These are phyloP conservation scores for Chascanopsetta lugubris DNA, from an alignment of 2,113 vertebrate genomes.

Conservation along the genomic window DNA sequence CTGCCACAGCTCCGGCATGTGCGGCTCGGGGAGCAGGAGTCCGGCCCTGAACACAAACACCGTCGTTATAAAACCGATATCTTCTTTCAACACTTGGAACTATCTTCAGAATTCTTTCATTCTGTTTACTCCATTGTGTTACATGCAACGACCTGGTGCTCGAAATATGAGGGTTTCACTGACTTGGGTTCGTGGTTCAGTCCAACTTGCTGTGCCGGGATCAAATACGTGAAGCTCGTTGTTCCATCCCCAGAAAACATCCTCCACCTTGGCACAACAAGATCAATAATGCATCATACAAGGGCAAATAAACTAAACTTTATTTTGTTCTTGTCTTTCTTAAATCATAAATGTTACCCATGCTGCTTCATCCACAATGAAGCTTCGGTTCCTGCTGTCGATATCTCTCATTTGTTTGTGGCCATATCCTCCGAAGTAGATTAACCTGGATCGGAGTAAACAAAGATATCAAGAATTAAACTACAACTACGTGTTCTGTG, in stretches of 20 bases:
- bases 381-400: constrained; percentile 80
- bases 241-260: constrained; percentile 96
- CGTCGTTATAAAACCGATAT: background rate
- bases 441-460: constrained; percentile 79
- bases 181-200: constrained; percentile 86
- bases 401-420: constrained; percentile 87
- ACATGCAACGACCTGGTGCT: too few relatives aligned
- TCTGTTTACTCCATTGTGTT: too few relatives aligned
- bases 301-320: background rate
- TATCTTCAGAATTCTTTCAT: too few relatives aligned
- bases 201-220: constrained; percentile 84
- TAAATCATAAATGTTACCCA: constrained; percentile 80
- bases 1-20: constrained; percentile 86
- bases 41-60: constrained; percentile 77
- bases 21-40: constrained; percentile 92
- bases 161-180: too few relatives aligned
- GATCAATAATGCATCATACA: background rate
- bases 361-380: constrained; percentile 92
- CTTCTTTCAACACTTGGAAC: background rate
- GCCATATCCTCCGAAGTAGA: constrained; percentile 96
- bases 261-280: constrained; percentile 83
- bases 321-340: background rate
- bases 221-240: constrained; percentile 95
- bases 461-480: background rate
- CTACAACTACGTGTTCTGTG: background rate